Base-by-base conservation (phyloP, 2,113 vertebrate species). In the Malurus cyaneus region DNA sequence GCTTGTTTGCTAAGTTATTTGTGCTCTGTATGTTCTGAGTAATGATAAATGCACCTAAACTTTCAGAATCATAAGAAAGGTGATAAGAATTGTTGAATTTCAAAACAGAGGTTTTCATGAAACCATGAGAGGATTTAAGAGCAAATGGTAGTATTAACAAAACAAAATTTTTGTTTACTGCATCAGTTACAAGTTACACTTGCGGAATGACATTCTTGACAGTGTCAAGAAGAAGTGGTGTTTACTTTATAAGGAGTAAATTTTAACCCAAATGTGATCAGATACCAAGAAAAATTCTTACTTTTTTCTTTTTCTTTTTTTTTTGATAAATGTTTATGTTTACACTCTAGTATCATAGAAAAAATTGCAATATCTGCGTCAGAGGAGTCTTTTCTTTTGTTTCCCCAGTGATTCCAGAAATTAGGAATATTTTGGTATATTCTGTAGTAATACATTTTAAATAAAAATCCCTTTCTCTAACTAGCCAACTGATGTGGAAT, bases 141-240 rank as follows among this genome's bases (percentile, higher is more conserved):
- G 79, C 89, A 94, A 95, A 83, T 74, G 92, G 88, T 26, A 94
- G 79, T 41, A 92, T 66, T 95, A 95, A 93, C 83, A 74, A 93
- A 93, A 90, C 85, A 94, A 94, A 82, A 86, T 93, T 96, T 92
- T 96, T 96, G 92, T 96, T 96, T 95, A 96, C 95, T 88, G 91
- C 72, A 92, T 86, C 76, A 93, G 61, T 88, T 90, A 92, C 86
- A 93, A 92, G 83, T 70, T 83, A 60, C 80, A 84, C 56, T 95
- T 86, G 80, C 88, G 36, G 80, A 92, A 92, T 74, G 80, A 93
- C 91, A 90, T 91, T 74, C 65, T 84, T 86, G 93, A 83, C 94
- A 95, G 86, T 80, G 95, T 96, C 86, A 95, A 77, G 44, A 82
- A 91, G 47, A 86, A 90, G 32, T 56, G 59, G 67, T 13, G 2